Evolutionary conservation across 2,797 vertebrate genomes (phyloP), one percentile per base, ranked within the genome.

Genomic region (Nyctibius grandis): DNA sequence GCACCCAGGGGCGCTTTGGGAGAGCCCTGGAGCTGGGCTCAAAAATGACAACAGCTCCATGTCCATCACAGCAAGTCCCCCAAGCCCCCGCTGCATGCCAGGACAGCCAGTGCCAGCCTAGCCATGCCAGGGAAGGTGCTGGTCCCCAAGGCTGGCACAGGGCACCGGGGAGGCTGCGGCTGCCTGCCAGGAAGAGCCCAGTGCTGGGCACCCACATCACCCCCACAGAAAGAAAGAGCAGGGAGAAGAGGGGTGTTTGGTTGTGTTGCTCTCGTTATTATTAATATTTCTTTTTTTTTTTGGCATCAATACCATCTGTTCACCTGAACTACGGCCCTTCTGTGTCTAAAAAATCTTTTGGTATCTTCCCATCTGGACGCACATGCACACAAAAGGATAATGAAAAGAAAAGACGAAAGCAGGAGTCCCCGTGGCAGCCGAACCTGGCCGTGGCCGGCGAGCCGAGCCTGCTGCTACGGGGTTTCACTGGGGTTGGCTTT

Each of bases 241-340:
- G 91, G 91, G 93, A 96, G 87, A 70, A 92, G 72, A 94, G 90
- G 90, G 92, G 59, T 68, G 92, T 93, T 96, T 93, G 96, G 84
- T 93, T 96, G 72, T 68, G 70, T 93, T 38, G 57, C 93, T 95
- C 78, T 96, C 56, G 0, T 95, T 95, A 91, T 94, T 96, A 85
- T 95, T 96, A 88, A 45, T 48, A n/a, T 38, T 81, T 67, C 5
- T 53, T 53, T 63, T 88, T 63, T 88, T 36, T 97, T 97, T 97
- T 96, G 93, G 96, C 89, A 95, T 40, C 13, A 94, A 96, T 73
- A 97, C 95, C 95, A 81, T 94, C 89, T 92, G 95, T 93, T 93
- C 93, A 95, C 94, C 96, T 96, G 95, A 96, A 95, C 91, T 89
- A 94, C n/a, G 89, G 89, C 76, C 94, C 95, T 95, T 70, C 94